Evolutionary conservation across 2,113 vertebrate genomes (phyloP).

Genomic region (Bos taurus): DNA sequence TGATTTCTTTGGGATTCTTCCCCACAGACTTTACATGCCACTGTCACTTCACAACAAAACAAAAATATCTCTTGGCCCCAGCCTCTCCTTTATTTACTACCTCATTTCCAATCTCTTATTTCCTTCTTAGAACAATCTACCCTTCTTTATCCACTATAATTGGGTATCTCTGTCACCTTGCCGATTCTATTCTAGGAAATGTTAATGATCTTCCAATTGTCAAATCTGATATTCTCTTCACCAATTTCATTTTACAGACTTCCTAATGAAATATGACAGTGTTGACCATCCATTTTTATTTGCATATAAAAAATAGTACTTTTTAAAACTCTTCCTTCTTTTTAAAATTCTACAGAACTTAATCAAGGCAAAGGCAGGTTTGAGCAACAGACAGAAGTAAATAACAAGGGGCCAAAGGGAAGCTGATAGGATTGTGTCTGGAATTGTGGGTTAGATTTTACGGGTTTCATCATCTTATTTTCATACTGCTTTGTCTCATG

Average conservation of each 20-base stretch:
- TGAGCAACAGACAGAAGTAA: neutral
- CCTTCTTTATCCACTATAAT: neutral
- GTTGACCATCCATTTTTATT: neutral
- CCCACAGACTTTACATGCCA: neutral
- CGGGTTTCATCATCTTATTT: neutral
- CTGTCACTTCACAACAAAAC: neutral
- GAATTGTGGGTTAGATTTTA: neutral
- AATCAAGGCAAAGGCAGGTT: neutral
- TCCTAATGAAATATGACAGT: neutral
- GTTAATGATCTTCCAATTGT: neutral
- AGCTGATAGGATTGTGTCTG: neutral
- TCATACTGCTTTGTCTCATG: neutral
- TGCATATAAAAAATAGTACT: neutral
- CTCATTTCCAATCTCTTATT: neutral
- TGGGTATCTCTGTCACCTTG: neutral
- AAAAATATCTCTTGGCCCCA: neutral
- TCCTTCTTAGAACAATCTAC: neutral
- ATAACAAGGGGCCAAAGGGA: neutral
- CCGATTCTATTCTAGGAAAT: neutral
- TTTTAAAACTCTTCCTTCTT: neutral
- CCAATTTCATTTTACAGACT: neutral
- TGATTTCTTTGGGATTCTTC: neutral
- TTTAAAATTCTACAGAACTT: neutral
- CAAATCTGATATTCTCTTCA: neutral
- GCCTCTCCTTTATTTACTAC: neutral